A percentile compares a stretch with the other conserved stretches of the same genome.
Conservation (phyloP, 2,888 invertebrate species). For the Meloe dianella region DNA sequence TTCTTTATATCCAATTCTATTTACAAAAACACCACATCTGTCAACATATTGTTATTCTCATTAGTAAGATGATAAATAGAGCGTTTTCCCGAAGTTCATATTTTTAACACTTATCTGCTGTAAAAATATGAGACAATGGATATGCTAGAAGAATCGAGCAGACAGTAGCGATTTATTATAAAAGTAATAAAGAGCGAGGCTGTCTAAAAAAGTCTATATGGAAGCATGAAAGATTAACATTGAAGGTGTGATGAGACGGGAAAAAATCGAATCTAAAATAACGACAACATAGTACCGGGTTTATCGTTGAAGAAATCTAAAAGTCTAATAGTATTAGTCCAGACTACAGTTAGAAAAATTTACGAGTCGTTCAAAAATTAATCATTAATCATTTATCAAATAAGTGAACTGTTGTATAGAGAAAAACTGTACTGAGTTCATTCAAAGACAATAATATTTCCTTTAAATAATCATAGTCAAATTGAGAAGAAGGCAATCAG, state of each 20-base stretch:
- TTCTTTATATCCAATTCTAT: neutral
- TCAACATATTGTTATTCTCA: neutral
- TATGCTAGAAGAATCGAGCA: neutral
- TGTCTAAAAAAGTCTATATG: neutral
- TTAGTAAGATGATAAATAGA: neutral
- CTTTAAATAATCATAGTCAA: too few species aligned
- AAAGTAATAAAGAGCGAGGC: neutral
- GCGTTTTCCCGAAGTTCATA: neutral
- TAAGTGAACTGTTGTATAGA: too few species aligned
- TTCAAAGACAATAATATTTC: too few species aligned
- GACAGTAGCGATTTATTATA: neutral
- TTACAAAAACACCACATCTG: neutral
- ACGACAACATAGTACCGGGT: too few species aligned
- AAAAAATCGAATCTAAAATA: neutral
- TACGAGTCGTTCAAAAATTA: too few species aligned
- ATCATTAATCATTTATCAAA: too few species aligned
- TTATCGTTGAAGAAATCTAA: too few species aligned
- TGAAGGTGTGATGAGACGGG: neutral
- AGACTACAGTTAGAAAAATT: too few species aligned
- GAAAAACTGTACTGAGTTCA: too few species aligned
- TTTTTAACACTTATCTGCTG: neutral
- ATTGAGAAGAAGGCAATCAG: too few species aligned
- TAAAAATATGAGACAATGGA: neutral
- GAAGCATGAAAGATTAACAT: neutral
- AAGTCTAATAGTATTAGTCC: too few species aligned